These are phyloP conservation scores for Hippocampus barbouri DNA, from an alignment of 2,113 vertebrate species.

Conservation along the genomic window DNA sequence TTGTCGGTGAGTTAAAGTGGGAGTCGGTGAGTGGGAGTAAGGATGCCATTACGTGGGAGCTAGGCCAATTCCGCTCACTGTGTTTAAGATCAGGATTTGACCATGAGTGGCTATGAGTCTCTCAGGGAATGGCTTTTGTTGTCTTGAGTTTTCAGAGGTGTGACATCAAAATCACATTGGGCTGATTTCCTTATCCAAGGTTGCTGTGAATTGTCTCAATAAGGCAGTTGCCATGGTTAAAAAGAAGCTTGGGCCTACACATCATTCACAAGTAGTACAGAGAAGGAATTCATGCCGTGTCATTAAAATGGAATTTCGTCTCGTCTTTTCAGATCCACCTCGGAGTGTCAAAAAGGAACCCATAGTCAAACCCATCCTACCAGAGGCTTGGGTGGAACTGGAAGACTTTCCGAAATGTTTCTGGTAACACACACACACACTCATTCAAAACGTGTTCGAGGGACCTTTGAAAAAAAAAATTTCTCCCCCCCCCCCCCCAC, in stretches of 20 bases:
- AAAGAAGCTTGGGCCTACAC: too few relatives aligned
- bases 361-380: slow-evolving; percentile 52
- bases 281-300: background rate
- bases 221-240: too few relatives aligned
- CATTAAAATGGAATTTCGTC: background rate
- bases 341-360: slow-evolving; percentile 19
- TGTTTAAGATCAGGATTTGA: slow-evolving; percentile 60
- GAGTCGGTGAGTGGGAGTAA: slow-evolving; percentile 59
- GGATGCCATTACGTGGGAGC: slow-evolving; percentile 64
- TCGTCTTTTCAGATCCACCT: slow-evolving; percentile 30
- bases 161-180: slow-evolving; percentile 8
- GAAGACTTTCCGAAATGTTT: slow-evolving; percentile 86
- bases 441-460: background rate
- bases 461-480: background rate
- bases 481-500: slow-evolving; percentile 41
- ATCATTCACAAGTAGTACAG: too few relatives aligned
- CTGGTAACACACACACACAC: slow-evolving; percentile 74
- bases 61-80: slow-evolving; percentile 50
- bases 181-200: too few relatives aligned
- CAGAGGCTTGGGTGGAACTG: slow-evolving; percentile 83
- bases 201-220: too few relatives aligned
- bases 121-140: slow-evolving; percentile 50
- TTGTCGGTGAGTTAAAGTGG: slow-evolving; percentile 24
- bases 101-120: slow-evolving; percentile 60
- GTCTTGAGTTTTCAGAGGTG: slow-evolving; percentile 18